phyloP scores from a whole-genome alignment of 2,113 vertebrate genomes.

The Acrocephalus kingi region DNA sequence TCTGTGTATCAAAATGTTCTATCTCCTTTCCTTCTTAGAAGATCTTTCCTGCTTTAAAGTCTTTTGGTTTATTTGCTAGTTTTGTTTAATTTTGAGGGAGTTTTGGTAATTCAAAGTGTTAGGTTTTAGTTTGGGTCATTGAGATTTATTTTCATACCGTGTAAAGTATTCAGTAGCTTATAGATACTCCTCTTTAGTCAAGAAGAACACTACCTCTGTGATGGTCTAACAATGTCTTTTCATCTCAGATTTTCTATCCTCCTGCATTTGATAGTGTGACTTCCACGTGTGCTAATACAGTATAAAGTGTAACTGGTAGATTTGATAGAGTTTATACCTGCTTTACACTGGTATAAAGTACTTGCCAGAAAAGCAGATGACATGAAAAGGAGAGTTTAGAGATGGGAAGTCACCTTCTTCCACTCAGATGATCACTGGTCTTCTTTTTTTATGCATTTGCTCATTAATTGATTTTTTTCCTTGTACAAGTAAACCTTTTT shows the following conservation, averaged over 20 bases:
- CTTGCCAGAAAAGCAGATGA: background rate
- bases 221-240: background rate
- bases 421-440: background rate
- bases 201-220: background rate
- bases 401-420: background rate
- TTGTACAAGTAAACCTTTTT: conserved; percentile 38
- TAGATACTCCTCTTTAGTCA: background rate
- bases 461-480: conserved; percentile 53
- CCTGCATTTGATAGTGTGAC: background rate
- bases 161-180: background rate
- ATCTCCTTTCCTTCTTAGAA: background rate
- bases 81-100: background rate
- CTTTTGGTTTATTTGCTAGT: background rate
- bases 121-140: background rate
- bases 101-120: background rate
- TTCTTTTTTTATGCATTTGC: conserved; percentile 30
- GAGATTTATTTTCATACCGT: background rate
- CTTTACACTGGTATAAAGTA: fast-evolving
- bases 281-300: background rate
- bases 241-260: background rate
- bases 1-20: background rate
- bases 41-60: background rate
- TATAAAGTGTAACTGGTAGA: background rate
- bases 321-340: background rate
- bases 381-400: background rate